Evolutionary conservation across 2,797 vertebrate genomes (phyloP), one percentile per base, ranked within the genome.

Genomic region (Rhinogobio ventralis): DNA sequence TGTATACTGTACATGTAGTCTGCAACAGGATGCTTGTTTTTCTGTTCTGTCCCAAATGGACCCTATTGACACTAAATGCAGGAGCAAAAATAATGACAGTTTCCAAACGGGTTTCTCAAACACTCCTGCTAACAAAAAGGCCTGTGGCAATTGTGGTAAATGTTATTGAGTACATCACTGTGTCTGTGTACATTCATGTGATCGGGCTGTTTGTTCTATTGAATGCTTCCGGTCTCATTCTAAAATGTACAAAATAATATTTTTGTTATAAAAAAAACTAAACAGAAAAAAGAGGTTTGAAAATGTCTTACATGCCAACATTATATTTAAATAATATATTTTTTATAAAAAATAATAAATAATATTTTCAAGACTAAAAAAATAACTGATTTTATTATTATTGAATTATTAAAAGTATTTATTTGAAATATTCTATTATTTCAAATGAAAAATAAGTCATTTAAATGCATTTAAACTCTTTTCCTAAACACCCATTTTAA

Each of bases 81-180:
- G 23, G 33, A 36, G 73, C 49, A n/a, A 39, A 62, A n/a, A 39
- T 76, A 57, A 75, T 57, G 49, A 30, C 8, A 23, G 30, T 36
- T 53, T 36, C 49, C 19, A 55, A 36, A 75, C 49, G 33, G 28
- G 72, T 74, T 74, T 53, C 71, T 49, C 46, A 51, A 72, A 51
- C 2, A 6, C 20, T 69, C 2, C 67, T 42, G n/a, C 36, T 25
- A 69, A 45, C 68, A 71, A 36, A 68, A 19, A 30, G 25, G 20
- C 60, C 60, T 62, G 14, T 0, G 13, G 60, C 1, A 15, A 30
- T 62, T 28, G 25, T 64, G 62, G 14, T 15, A 64, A 64, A 17
- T 64, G 60, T 64, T 64, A 28, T 7, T 8, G 14, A 30, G 25
- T 64, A 1, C 25, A 53, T 33, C 72, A 55, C 73, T n/a, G 19